phyloP scores from a whole-genome alignment of 2,888 invertebrate genomes.

The Stegophylla sp. region DNA sequence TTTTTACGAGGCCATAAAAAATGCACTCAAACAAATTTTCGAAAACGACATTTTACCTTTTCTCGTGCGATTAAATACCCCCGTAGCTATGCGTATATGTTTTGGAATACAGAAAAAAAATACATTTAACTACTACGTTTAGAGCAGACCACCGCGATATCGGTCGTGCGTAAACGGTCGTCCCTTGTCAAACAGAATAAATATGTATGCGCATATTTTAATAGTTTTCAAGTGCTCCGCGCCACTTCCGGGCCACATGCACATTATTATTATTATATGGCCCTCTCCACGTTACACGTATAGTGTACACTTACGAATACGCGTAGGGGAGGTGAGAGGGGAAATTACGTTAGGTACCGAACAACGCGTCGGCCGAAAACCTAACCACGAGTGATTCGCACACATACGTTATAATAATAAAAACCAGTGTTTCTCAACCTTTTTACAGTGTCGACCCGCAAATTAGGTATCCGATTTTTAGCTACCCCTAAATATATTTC shows the following conservation, averaged over 20 bases:
- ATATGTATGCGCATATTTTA: conserved; percentile 33
- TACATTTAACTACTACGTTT: conserved; percentile 31
- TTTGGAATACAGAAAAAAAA: no score
- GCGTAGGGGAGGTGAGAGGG: no score
- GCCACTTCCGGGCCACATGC: not conserved
- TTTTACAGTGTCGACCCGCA: no score
- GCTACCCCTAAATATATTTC: no score
- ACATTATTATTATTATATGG: conserved; percentile 19
- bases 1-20: no score
- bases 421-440: no score
- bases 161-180: conserved; percentile 11
- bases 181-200: conserved; percentile 30
- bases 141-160: conserved; percentile 4
- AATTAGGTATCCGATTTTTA: no score
- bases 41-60: no score
- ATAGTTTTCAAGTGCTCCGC: conserved; percentile 36
- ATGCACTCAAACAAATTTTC: no score
- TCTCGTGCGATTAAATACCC: no score
- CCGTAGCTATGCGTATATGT: no score
- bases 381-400: not conserved
- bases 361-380: not conserved
- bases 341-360: conserved; percentile 5
- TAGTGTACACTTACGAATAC: conserved; percentile 4
- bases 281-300: not conserved
- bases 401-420: no score